A percentile compares a stretch with the other conserved stretches of the same genome.
These are phyloP conservation scores for Bombus soroeensis DNA, from an alignment of 1,140 invertebrate genomes.

Conservation along the genomic window DNA sequence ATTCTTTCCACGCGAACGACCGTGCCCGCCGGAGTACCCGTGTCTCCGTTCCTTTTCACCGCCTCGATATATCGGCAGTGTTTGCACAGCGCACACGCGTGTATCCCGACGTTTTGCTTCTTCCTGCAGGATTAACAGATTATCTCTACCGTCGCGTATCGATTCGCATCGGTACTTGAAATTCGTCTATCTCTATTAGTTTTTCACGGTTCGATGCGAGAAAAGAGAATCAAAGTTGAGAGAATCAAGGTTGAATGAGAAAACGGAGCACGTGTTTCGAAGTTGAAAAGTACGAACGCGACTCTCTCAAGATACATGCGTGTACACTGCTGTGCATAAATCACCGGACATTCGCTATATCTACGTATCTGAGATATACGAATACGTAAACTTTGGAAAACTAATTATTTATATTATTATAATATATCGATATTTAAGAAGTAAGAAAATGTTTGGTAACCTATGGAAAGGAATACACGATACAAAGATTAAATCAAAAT, in stretches of 20 bases:
- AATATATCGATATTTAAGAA: too few relatives aligned
- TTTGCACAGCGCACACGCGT: not conserved
- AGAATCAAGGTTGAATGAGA: too few relatives aligned
- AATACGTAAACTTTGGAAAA: too few relatives aligned
- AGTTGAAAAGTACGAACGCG: too few relatives aligned
- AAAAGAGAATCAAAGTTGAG: not conserved
- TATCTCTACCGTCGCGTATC: conserved; percentile 4
- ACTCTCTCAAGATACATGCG: too few relatives aligned
- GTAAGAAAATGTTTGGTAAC: too few relatives aligned
- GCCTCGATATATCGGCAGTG: conserved; percentile 15
- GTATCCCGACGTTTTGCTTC: not conserved
- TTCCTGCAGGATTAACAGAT: not conserved
- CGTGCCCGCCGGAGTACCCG: conserved; percentile 20
- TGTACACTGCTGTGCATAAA: too few relatives aligned
- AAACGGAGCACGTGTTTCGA: too few relatives aligned
- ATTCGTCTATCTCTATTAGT: not conserved
- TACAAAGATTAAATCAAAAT: not conserved
- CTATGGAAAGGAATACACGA: too few relatives aligned
- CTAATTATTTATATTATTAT: too few relatives aligned
- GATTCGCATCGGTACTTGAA: not conserved
- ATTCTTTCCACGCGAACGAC: conserved; percentile 56
- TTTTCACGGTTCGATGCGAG: not conserved
- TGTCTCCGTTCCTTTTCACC: conserved; percentile 40
- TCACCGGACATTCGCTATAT: too few relatives aligned
- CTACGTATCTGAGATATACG: too few relatives aligned